Base-by-base conservation (phyloP, 2,797 vertebrate genomes). In the Lutjanus campechanus region DNA sequence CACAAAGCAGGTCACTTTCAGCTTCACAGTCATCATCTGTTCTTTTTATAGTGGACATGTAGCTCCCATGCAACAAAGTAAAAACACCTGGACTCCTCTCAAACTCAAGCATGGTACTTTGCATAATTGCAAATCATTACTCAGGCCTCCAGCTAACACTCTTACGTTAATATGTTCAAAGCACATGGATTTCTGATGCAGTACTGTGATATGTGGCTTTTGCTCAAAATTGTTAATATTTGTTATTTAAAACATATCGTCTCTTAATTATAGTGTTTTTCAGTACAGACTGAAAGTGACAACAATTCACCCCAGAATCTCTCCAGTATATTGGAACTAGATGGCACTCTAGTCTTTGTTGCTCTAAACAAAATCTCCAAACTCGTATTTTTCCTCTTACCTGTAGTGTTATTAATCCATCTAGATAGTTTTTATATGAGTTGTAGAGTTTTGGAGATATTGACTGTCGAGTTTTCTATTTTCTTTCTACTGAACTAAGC, bases 211-310 rank as follows among this genome's bases (percentile, higher is more conserved):
- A 8, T 47, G n/a, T 46, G 12, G 16, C 69, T 49, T 77, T 47
- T 63, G 13, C 54, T 77, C 43, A 36, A 79, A 60, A 69, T 56
- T 4, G 7, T 8, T 44, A 25, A 47, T 56, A 10, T 69, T 56
- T 59, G 46, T 43, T 13, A 25, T 1, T 47, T 20, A 50, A 76
- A 69, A 61, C 36, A 53, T 29, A 46, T 47, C 40, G 7, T 36
- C 20, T 16, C 43, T 40, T 54, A 70, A 69, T 62, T 49, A 60
- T 64, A 20, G 46, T 73, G 20, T 16, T 73, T 76, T 80, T 74
- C 7, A 51, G 44, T 12, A 1, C 11, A 76, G 12, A 13, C 41
- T 16, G 50, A 40, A 43, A 19, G 4, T 36, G 29, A 36, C 29
- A 36, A 36, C 29, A 29, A 29, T 29, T 29, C 29, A 29, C 29